Percentiles rank a stretch among this genome's conserved stretches.
These are phyloP conservation scores for Caenorhabditis panamensis DNA, from an alignment of 2,888 invertebrate genomes.

Conservation along the genomic window DNA sequence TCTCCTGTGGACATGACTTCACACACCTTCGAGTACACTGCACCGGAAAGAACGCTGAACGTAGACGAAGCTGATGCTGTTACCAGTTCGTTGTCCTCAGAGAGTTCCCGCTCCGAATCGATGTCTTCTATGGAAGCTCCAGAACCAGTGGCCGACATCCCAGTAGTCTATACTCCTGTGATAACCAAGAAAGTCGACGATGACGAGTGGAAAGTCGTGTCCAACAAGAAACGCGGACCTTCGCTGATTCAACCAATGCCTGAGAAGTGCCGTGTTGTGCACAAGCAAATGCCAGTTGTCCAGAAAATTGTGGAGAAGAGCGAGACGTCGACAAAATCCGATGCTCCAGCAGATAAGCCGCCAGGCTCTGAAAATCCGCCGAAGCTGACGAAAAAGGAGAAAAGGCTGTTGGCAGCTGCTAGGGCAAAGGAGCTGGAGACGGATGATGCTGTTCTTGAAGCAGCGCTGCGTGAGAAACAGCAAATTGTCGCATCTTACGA, in stretches of 20 bases:
- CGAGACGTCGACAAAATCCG: background rate
- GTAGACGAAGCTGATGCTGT: background rate
- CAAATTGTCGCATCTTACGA: background rate
- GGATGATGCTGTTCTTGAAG: conserved; percentile 35
- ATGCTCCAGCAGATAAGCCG: background rate
- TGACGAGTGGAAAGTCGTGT: background rate
- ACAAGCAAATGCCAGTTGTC: background rate
- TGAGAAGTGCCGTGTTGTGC: background rate
- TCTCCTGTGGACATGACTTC: no score
- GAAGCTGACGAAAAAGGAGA: conserved; percentile 27
- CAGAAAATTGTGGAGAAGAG: background rate
- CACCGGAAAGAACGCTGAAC: background rate
- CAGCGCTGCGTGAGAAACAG: conserved; percentile 10
- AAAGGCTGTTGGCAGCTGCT: conserved; percentile 7
- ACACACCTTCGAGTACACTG: background rate
- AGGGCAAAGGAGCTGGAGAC: conserved; percentile 24
- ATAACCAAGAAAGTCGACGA: background rate
- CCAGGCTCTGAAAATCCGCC: background rate
- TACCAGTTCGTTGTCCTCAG: background rate
- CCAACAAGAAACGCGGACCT: background rate
- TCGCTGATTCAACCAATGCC: background rate
- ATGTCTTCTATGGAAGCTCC: background rate
- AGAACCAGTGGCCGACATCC: background rate
- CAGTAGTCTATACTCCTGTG: background rate
- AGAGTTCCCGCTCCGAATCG: background rate